phyloP scores from a whole-genome alignment of 2,888 invertebrate genomes.

The Uloborus plumipes region DNA sequence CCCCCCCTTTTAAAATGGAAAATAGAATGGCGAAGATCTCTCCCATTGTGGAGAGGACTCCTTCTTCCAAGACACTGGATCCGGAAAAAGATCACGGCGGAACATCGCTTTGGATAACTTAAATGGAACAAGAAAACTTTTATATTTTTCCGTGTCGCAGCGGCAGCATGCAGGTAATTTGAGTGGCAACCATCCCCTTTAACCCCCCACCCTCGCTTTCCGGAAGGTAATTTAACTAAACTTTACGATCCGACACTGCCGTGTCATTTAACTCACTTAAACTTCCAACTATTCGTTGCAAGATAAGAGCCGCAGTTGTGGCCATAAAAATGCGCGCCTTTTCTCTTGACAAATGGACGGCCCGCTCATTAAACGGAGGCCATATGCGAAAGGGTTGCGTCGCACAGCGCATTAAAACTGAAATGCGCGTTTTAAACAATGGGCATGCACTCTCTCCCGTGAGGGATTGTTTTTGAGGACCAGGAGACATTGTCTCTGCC shows the following conservation, averaged over 20 bases:
- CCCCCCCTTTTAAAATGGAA: not conserved
- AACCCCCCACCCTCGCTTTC: not conserved
- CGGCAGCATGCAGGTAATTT: constrained; percentile 45
- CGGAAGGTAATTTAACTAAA: constrained; percentile 28
- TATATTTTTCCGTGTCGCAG: constrained; percentile 30
- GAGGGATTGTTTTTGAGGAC: too few species aligned
- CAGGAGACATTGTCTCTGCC: too few species aligned
- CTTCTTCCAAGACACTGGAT: constrained; percentile 51
- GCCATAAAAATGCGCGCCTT: constrained; percentile 39
- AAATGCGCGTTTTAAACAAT: constrained; percentile 48
- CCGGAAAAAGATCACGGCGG: constrained; percentile 45
- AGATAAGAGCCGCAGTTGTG: constrained; percentile 1
- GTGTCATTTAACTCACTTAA: constrained; percentile 62
- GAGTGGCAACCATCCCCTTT: not conserved
- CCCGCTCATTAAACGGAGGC: constrained; percentile 43
- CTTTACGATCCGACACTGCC: constrained; percentile 50
- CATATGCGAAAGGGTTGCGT: constrained; percentile 23
- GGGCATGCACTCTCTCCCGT: constrained; percentile 6
- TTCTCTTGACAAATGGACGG: constrained; percentile 42
- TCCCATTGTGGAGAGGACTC: constrained; percentile 49
- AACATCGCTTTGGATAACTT: constrained; percentile 35
- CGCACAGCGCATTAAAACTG: constrained; percentile 32
- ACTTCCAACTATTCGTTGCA: constrained; percentile 49
- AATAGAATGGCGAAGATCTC: not conserved
- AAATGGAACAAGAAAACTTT: constrained; percentile 43